phyloP scores from a whole-genome alignment of 2,888 invertebrate species.

The Bellardia pandia region DNA sequence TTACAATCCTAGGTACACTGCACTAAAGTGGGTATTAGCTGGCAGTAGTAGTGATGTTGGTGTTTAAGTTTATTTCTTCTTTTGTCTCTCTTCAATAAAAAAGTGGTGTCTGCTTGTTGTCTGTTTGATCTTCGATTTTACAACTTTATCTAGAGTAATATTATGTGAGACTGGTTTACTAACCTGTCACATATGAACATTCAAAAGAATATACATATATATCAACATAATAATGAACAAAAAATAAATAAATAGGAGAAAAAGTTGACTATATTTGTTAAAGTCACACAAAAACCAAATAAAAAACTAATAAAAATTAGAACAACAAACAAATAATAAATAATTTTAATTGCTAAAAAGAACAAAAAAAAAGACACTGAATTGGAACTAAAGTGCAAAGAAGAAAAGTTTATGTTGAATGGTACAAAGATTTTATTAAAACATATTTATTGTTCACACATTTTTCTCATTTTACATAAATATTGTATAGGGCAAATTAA shows the following conservation, averaged over 20 bases:
- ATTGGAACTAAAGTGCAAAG: background rate
- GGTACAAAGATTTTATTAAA: background rate
- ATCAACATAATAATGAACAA: background rate
- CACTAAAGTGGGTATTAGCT: background rate
- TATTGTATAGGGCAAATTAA: background rate
- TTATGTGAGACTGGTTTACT: conserved; percentile 72
- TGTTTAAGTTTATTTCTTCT: no score
- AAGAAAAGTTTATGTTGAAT: background rate
- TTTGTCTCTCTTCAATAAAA: background rate
- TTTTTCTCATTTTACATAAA: no score
- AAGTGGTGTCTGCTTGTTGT: conserved; percentile 48
- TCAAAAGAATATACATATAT: conserved; percentile 48
- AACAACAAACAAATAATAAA: conserved; percentile 35
- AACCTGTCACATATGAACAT: conserved; percentile 58
- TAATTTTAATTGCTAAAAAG: conserved; percentile 8
- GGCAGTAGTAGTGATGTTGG: background rate
- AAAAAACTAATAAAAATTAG: background rate
- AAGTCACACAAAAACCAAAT: conserved; percentile 2
- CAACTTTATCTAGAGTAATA: conserved; percentile 71
- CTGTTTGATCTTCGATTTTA: conserved; percentile 69
- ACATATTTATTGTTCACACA: background rate
- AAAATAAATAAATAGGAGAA: conserved; percentile 4
- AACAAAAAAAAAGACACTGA: background rate
- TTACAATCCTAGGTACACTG: conserved; percentile 14
- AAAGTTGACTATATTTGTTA: conserved; percentile 4